phyloP scores from a whole-genome alignment of 2,797 vertebrate genomes.

The Corythornis leucogaster region DNA sequence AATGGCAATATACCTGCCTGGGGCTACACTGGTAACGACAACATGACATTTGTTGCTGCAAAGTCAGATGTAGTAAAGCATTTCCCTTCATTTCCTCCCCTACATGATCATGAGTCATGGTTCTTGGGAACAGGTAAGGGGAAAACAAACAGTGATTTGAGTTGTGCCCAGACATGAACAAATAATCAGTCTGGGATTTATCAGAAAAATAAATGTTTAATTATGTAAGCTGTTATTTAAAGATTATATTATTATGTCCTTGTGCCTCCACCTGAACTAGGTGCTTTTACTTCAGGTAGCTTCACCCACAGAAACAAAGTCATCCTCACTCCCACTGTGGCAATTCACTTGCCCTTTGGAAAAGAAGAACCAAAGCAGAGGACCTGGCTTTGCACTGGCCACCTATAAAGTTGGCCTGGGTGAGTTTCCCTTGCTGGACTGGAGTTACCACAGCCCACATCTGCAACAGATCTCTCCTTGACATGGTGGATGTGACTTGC shows the following conservation, averaged over 20 bases:
- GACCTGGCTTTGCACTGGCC: background rate
- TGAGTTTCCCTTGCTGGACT: background rate
- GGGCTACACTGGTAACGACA: background rate
- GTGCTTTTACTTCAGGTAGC: background rate
- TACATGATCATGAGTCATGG: background rate
- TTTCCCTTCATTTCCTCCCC: conserved; percentile 28
- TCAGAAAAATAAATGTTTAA: background rate
- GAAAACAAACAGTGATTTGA: background rate
- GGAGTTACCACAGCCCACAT: background rate
- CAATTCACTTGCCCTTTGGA: background rate
- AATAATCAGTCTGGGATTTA: background rate
- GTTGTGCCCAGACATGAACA: background rate
- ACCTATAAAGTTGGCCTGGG: fast-evolving
- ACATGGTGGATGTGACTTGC: background rate
- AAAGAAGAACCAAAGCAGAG: background rate
- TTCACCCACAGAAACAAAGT: background rate
- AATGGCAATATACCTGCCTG: background rate
- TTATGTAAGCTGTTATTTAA: background rate
- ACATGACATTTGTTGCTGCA: background rate
- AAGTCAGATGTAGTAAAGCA: background rate
- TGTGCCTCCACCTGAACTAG: background rate
- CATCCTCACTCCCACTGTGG: background rate
- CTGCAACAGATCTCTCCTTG: background rate
- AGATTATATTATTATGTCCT: background rate
- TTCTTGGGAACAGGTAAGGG: background rate